Evolutionary conservation across 2,113 vertebrate species (phyloP).

Genomic region (Isichthys henryi): DNA sequence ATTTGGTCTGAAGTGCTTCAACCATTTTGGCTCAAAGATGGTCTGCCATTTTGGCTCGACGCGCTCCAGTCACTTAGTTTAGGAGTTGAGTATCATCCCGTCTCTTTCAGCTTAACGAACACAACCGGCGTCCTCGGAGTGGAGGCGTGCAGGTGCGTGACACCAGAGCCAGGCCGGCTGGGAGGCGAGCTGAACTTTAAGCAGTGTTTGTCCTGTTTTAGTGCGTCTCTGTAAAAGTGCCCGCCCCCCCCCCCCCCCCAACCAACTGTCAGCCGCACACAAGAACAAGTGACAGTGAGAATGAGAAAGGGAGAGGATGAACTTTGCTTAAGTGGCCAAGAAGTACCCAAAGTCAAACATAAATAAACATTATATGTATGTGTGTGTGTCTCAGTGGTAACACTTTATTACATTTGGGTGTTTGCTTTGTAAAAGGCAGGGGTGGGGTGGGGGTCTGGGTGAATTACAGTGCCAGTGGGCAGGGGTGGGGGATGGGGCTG

Average conservation of each 20-base stretch:
- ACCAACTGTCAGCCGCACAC: conserved; percentile 7
- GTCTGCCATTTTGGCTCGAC: not conserved
- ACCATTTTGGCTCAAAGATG: not conserved
- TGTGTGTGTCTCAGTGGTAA: conserved; percentile 50
- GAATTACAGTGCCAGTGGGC: not conserved
- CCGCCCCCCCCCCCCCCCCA: not conserved
- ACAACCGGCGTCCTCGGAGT: too few species aligned
- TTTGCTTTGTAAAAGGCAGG: conserved; percentile 68
- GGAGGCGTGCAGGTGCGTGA: not conserved
- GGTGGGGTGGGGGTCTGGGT: conserved; percentile 36
- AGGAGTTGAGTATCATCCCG: not conserved
- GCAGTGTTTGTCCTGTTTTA: conserved; percentile 14
- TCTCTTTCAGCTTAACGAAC: not conserved
- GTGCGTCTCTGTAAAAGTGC: not conserved
- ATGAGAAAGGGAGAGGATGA: conserved; percentile 11
- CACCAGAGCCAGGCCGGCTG: not conserved
- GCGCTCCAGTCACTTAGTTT: not conserved
- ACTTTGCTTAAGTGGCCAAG: conserved; percentile 29
- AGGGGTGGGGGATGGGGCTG: not conserved
- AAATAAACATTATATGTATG: conserved; percentile 21
- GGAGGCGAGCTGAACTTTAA: conserved; percentile 10
- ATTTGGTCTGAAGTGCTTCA: not conserved
- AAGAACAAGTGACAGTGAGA: not conserved
- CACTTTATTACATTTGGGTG: conserved; percentile 77
- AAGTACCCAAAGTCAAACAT: conserved; percentile 21